These are phyloP conservation scores for Trimorus sp. DNA, from an alignment of 2,888 invertebrate species.

Conservation along the genomic window DNA sequence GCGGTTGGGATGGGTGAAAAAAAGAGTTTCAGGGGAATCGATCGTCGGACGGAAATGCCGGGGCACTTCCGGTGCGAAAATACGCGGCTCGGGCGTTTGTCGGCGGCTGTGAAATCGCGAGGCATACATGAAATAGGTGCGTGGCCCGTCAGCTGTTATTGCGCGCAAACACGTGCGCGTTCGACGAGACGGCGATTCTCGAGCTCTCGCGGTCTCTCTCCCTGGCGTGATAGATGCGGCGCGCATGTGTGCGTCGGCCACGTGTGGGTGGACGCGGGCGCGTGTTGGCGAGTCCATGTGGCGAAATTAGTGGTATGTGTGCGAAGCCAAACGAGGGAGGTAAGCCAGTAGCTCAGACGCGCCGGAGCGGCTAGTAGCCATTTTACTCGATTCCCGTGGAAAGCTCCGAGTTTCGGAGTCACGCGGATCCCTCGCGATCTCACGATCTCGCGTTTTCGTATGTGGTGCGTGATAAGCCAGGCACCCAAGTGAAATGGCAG, in stretches of 20 bases:
- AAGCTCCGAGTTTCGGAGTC: constrained; percentile 60
- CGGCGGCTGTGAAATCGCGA: no score
- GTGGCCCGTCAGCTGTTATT: constrained; percentile 79
- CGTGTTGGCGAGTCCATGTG: constrained; percentile 60
- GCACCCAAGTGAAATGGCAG: constrained; percentile 35
- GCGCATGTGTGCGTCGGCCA: constrained; percentile 68
- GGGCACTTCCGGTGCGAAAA: no score
- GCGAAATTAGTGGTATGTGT: constrained; percentile 76
- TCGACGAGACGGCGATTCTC: constrained; percentile 68
- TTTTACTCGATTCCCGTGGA: constrained; percentile 79
- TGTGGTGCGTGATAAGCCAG: constrained; percentile 17
- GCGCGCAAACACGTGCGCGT: constrained; percentile 80
- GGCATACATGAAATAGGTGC: constrained; percentile 58
- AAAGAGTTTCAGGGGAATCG: no score
- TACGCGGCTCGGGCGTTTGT: no score
- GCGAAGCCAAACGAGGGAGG: constrained; percentile 80
- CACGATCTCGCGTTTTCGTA: neutral
- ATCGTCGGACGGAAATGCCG: no score
- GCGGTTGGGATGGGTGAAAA: no score
- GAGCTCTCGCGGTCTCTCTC: no score
- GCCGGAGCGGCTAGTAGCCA: constrained; percentile 81
- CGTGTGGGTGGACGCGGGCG: constrained; percentile 65
- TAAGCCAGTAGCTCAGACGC: constrained; percentile 81
- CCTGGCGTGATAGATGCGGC: constrained; percentile 18
- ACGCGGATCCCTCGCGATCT: neutral